These are phyloP conservation scores for Sebastes fasciatus DNA, from an alignment of 2,113 vertebrate species.

Conservation along the genomic window DNA sequence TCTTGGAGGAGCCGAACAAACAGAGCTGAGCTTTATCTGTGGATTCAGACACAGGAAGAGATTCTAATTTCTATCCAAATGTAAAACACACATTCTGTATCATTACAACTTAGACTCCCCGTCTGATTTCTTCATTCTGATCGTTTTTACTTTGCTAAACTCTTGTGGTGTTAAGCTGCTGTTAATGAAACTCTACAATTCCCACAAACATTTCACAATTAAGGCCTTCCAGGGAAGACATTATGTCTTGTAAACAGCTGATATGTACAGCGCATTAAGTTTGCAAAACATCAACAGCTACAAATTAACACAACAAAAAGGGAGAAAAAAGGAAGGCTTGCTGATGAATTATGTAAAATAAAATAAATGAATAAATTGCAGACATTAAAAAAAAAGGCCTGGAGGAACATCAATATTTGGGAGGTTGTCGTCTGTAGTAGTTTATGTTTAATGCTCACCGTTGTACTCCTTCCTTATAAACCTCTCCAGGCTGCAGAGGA, in stretches of 20 bases:
- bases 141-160: not conserved
- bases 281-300: not conserved
- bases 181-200: not conserved
- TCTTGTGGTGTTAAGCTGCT: not conserved
- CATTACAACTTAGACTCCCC: not conserved
- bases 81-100: not conserved
- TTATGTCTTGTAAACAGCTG: not conserved
- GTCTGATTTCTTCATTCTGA: not conserved
- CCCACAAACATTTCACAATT: not conserved
- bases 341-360: not conserved
- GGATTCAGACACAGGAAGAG: not conserved
- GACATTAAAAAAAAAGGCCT: not conserved
- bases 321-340: not conserved
- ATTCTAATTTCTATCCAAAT: not conserved
- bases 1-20: constrained; percentile 99
- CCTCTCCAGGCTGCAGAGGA: constrained; percentile 93
- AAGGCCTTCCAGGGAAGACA: not conserved
- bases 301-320: not conserved
- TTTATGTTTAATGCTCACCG: constrained; percentile 82
- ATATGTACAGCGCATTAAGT: not conserved
- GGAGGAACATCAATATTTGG: not conserved
- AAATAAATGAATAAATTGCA: not conserved
- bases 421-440: too few species aligned
- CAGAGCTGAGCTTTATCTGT: constrained; percentile 96
- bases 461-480: constrained; percentile 98